A percentile compares a stretch with the other conserved stretches of the same genome.
These are phyloP conservation scores for Leptinotarsa rubiginosa DNA, from an alignment of 2,888 invertebrate species.

Conservation along the genomic window DNA sequence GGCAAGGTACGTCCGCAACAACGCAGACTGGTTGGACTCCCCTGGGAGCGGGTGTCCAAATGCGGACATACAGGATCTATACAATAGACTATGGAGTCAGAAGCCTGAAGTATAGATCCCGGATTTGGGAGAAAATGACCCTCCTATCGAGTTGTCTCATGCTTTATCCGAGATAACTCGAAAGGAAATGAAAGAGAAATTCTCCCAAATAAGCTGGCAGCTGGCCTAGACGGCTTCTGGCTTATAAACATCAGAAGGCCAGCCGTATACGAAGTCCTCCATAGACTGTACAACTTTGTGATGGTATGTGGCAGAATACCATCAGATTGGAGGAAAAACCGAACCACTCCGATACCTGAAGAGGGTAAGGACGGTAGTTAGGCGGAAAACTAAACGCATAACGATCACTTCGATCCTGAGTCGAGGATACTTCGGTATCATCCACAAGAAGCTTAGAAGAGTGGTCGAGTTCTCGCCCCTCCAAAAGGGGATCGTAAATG, in stretches of 20 bases:
- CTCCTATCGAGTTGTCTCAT: conserved; percentile 2
- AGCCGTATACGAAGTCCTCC: conserved; percentile 37
- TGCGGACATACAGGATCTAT: conserved; percentile 47
- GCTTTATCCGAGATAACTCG: conserved; percentile 33
- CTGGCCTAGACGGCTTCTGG: conserved; percentile 51
- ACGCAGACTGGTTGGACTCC: too few relatives aligned
- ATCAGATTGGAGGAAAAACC: conserved; percentile 55
- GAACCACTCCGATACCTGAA: conserved; percentile 57
- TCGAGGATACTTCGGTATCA: too few relatives aligned
- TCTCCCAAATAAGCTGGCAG: conserved; percentile 46
- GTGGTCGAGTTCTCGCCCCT: too few relatives aligned
- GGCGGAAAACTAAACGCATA: too few relatives aligned
- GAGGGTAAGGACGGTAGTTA: conserved; percentile 51
- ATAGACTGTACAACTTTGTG: conserved; percentile 40
- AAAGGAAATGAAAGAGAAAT: conserved; percentile 39
- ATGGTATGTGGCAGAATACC: conserved; percentile 46
- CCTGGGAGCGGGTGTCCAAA: neutral
- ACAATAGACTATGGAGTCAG: conserved; percentile 37
- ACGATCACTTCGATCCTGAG: too few relatives aligned
- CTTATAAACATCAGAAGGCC: conserved; percentile 37
- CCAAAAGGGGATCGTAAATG: too few relatives aligned
- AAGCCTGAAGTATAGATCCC: too few relatives aligned
- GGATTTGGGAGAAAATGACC: conserved; percentile 24
- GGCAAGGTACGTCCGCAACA: too few relatives aligned
- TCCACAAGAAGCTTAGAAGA: too few relatives aligned